Conservation (phyloP, 2,113 vertebrate species). For the Apodemus speciosus region DNA sequence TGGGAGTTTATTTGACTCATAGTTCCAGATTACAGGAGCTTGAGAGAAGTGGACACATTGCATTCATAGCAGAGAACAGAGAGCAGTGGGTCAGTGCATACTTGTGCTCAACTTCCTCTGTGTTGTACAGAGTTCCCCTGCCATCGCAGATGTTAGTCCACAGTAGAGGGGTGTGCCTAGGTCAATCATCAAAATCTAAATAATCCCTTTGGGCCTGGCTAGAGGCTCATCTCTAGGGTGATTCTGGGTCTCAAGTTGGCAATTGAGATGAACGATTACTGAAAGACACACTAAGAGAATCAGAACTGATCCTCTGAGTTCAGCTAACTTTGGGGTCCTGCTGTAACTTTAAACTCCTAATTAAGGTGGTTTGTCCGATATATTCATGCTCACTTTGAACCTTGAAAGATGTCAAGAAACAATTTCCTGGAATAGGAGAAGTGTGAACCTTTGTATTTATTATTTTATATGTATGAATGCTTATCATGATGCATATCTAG, state of each 20-base stretch:
- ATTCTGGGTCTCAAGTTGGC: neutral
- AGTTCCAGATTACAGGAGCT: neutral
- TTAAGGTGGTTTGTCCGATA: neutral
- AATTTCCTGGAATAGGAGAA: neutral
- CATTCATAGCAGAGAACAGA: neutral
- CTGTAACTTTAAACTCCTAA: neutral
- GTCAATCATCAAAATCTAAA: neutral
- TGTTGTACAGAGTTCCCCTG: neutral
- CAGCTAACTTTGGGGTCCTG: neutral
- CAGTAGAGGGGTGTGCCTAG: neutral
- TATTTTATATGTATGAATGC: neutral
- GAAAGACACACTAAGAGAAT: neutral
- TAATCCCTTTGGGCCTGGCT: neutral
- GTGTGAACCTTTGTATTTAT: neutral
- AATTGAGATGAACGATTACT: neutral
- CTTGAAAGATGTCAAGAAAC: neutral
- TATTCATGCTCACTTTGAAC: neutral
- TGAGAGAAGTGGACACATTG: neutral
- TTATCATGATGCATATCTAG: neutral
- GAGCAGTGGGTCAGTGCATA: neutral
- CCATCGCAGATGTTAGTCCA: neutral
- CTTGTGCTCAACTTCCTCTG: neutral
- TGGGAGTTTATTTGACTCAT: neutral
- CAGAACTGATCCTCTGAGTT: neutral
- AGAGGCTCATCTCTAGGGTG: neutral